A percentile compares a stretch with the other conserved stretches of the same genome.
These are phyloP conservation scores for Drosophila navojoa DNA, from an alignment of 1,140 invertebrate genomes.

Conservation along the genomic window DNA sequence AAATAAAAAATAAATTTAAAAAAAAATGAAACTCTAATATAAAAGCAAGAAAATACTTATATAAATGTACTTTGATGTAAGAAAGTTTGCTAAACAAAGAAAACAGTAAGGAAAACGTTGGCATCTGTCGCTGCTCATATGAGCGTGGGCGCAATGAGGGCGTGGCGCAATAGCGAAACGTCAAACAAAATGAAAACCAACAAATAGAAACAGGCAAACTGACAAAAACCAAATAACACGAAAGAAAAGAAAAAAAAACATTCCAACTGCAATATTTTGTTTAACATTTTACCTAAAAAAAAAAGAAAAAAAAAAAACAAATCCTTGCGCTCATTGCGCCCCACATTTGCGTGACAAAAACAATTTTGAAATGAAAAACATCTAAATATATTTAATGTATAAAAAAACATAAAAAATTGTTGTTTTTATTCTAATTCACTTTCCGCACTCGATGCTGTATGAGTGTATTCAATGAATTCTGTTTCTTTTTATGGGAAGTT, in stretches of 20 bases:
- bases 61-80: conserved; percentile 80
- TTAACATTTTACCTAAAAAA: conserved; percentile 56
- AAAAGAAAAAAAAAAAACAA: conserved; percentile 15
- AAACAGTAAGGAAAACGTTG: conserved; percentile 42
- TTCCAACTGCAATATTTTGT: conserved; percentile 70
- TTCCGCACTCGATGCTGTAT: too few relatives aligned
- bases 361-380: conserved; percentile 80
- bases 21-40: conserved; percentile 25
- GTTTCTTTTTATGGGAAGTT: too few relatives aligned
- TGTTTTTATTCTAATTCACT: too few relatives aligned
- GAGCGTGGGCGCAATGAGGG: conserved; percentile 26
- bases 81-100: conserved; percentile 74
- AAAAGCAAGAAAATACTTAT: conserved; percentile 45
- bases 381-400: conserved; percentile 83
- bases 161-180: conserved; percentile 12
- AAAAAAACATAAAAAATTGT: conserved; percentile 58
- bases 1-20: conserved; percentile 21
- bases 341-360: conserved; percentile 51
- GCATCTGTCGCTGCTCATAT: conserved; percentile 9
- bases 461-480: too few relatives aligned
- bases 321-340: conserved; percentile 18
- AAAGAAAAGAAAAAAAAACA: conserved; percentile 46
- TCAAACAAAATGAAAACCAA: not conserved
- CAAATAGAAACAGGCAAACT: not conserved
- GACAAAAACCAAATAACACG: conserved; percentile 6